phyloP scores from a whole-genome alignment of 2,888 invertebrate species.

The Pollenia griseotomentosa region DNA sequence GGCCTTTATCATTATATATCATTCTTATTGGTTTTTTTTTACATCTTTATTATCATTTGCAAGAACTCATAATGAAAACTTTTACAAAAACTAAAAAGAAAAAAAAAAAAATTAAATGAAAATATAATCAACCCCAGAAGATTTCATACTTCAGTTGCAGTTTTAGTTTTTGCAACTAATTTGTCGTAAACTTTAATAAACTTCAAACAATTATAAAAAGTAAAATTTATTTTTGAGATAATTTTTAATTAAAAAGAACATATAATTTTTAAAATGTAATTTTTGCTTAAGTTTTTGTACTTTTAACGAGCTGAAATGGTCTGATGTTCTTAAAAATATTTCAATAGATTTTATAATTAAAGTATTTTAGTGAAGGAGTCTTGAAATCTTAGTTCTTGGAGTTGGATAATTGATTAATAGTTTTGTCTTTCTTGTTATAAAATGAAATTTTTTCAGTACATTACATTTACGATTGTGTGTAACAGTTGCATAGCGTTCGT shows the following conservation, averaged over 20 bases:
- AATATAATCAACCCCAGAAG: slow-evolving; percentile 57
- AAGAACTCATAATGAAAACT: background rate
- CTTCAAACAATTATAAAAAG: slow-evolving; percentile 57
- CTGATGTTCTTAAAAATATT: background rate
- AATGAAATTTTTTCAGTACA: no score
- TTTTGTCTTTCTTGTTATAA: no score
- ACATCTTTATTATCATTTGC: background rate
- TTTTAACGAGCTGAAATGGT: slow-evolving; percentile 5
- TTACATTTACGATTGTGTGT: no score
- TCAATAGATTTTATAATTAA: background rate
- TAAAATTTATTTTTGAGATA: slow-evolving; percentile 48
- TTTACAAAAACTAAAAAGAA: background rate
- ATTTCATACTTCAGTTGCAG: slow-evolving; percentile 56
- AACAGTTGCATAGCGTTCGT: no score
- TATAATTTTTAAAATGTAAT: slow-evolving; percentile 48
- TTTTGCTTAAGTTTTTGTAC: slow-evolving; percentile 33
- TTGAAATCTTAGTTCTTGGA: background rate
- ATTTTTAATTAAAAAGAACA: slow-evolving; percentile 63
- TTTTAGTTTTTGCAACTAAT: slow-evolving; percentile 61
- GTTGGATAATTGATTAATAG: no score
- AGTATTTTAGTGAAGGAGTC: background rate
- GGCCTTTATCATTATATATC: no score
- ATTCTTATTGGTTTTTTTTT: background rate
- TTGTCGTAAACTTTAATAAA: slow-evolving; percentile 66
- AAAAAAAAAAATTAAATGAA: slow-evolving; percentile 13